Evolutionary conservation across 2,797 vertebrate species (phyloP), one percentile per base, ranked within the genome.

Genomic region (Mormyrus hasselquistii): DNA sequence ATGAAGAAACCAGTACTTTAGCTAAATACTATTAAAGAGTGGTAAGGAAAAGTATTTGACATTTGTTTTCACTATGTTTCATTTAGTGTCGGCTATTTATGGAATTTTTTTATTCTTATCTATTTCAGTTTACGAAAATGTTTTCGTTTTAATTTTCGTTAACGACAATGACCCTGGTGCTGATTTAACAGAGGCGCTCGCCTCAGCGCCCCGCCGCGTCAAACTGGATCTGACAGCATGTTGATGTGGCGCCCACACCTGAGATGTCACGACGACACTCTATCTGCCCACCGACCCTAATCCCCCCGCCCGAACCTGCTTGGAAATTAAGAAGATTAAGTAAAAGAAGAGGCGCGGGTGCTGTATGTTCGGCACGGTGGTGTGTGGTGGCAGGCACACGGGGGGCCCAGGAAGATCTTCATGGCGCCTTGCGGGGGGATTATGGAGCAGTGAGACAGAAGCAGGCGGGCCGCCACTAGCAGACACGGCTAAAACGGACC

Each of bases 261-360:
- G 16, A 49, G 79, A 41, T 49, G 79, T 84, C 44, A 25, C 19
- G 41, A 10, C 9, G 6, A 34, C 7, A 82, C 49, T 7, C 6
- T 53, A 14, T 76, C 16, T 29, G 12, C 9, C 59, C 41, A 50
- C 44, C 34, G 16, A 49, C 53, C 19, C 53, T 22, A 34, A 65
- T 62, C 38, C 16, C 38, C 38, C 53, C 38, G 16, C 53, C 86
- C 79, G 65, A 89, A 82, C 57, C 57, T 41, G 34, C 47, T 10
- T 10, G 29, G 86, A 88, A 92, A 90, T 91, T 89, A 91, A 92
- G 90, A 88, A 87, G 90, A 92, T 92, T 92, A 91, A 83, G 86
- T 49, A 41, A 84, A 73, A 19, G 34, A 73, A 87, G 57, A 90
- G 89, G 89, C 86, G 49, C 88, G 73, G 88, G 84, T 59, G 76